These are phyloP conservation scores for Polyommatus iphigenia DNA, from an alignment of 2,888 invertebrate species.

Conservation along the genomic window DNA sequence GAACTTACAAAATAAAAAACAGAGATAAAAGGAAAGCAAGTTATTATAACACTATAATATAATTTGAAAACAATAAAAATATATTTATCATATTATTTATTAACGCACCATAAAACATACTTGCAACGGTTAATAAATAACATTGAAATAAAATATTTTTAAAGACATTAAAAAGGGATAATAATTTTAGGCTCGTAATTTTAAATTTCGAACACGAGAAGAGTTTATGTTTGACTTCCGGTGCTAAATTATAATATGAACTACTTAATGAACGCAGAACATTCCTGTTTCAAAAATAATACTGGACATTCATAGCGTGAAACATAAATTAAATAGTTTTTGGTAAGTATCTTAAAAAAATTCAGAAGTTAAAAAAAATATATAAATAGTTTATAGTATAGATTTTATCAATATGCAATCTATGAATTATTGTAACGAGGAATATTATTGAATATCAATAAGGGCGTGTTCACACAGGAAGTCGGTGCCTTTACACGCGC, in stretches of 20 bases:
- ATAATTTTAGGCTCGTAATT: constrained; percentile 26
- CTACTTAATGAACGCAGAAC: constrained; percentile 21
- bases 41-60: not conserved
- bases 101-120: constrained; percentile 9
- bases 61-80: constrained; percentile 16
- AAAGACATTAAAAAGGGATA: constrained; percentile 20
- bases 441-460: constrained; percentile 49
- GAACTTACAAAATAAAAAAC: not conserved
- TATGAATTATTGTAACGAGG: constrained; percentile 35
- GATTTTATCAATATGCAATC: too few relatives aligned
- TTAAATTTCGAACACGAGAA: constrained; percentile 28
- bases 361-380: not conserved
- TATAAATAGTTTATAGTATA: too few relatives aligned
- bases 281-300: constrained; percentile 7
- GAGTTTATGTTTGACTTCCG: constrained; percentile 29
- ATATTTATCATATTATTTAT: constrained; percentile 19
- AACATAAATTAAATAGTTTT: not conserved
- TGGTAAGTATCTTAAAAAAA: not conserved
- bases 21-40: not conserved
- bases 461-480: constrained; percentile 53
- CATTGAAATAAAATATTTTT: constrained; percentile 19
- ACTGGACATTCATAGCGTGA: not conserved
- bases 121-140: constrained; percentile 6
- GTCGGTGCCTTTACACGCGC: constrained; percentile 63
- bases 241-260: constrained; percentile 23